Base-by-base conservation (phyloP, 1,140 invertebrate species). In the Dreissena rostriformis region DNA sequence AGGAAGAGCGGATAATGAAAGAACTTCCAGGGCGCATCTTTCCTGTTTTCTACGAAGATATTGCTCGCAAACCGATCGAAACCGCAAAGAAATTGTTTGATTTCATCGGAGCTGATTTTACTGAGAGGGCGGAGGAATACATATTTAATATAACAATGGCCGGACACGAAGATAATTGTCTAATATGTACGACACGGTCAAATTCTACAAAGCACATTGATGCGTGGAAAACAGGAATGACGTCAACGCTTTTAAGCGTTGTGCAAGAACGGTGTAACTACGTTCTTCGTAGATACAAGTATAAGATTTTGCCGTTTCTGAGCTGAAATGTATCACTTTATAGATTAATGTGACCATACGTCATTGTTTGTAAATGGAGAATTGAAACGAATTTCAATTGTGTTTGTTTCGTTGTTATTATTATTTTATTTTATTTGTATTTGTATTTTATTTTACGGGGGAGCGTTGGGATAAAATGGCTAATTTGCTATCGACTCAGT, bases 121-220 rank as follows among this genome's bases (percentile, higher is more conserved):
- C 72, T 0, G 17, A 19, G 24, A 51, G 26, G 17, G 72, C 72
- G 15, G 17, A 76, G 24, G n/a, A 14, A 39, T 83, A 83, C 49
- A 61, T 83, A 39, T 66, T 26, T 28, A 75, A 83, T 70, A 83
- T 83, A 49, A 82, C 80, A 49, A 65, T 28, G 52, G 71, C 80
- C 17, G 80, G 61, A 22, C 11, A 26, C 1, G 51, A 24, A 51
- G 39, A 68, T 49, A 61, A 75, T 49, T 76, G 73, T 76, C 49
- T 61, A 24, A 76, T 83, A 19, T 76, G 81, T 70, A 83, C 81
- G 29, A 70, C 65, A 24, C 39, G 81, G n/a, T 57, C 72, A 1
- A 83, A 83, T 49, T 83, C 81, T 22, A 67, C 81, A 15, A 53
- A 76, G 61, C 81, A 83, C 52, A 52, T 76, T 11, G 61, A 83